phyloP scores from a whole-genome alignment of 2,113 vertebrate species.

The Gymnobelideus leadbeateri region DNA sequence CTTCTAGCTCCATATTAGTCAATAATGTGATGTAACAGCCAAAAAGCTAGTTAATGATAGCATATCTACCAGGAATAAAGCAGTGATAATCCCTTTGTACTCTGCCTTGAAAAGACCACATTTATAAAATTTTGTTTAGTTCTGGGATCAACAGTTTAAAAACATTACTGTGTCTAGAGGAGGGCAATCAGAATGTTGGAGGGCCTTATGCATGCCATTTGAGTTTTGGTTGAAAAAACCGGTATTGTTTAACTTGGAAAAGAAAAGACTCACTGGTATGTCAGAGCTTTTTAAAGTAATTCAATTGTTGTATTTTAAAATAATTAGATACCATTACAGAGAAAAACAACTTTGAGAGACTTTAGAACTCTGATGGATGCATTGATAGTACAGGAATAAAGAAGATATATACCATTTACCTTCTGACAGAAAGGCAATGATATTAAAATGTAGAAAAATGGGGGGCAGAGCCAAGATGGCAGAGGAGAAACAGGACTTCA shows the following conservation, averaged over 20 bases:
- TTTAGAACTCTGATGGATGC: background rate
- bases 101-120: background rate
- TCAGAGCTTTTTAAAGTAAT: background rate
- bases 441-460: background rate
- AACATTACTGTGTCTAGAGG: background rate
- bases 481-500: no score
- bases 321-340: background rate
- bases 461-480: no score
- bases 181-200: background rate
- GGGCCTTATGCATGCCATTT: background rate
- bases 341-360: background rate
- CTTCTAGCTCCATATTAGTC: background rate
- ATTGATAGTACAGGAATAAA: background rate
- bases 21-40: no score
- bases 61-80: background rate
- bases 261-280: background rate
- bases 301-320: background rate
- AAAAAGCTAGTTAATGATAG: no score
- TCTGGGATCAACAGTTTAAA: background rate
- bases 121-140: background rate
- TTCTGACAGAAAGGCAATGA: background rate
- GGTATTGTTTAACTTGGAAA: background rate
- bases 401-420: background rate
- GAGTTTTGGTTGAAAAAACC: background rate
- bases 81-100: background rate